phyloP scores from a whole-genome alignment of 37 sponge, comb jelly and placozoan species.

The Chondrosia reniformis region DNA sequence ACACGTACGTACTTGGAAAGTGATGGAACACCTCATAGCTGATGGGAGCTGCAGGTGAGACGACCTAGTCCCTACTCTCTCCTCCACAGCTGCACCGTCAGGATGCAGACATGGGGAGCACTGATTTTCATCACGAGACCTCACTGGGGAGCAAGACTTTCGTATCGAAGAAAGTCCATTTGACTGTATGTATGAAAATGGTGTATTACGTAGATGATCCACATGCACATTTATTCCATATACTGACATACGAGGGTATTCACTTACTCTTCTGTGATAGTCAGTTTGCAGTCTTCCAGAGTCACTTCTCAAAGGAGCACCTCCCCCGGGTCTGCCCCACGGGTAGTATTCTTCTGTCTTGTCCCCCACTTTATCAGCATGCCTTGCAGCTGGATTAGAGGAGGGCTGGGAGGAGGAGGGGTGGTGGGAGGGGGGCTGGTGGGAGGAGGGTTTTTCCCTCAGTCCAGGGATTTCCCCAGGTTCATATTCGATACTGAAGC shows the following conservation, averaged over 20 bases:
- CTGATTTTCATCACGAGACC: no score
- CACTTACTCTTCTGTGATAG: neutral
- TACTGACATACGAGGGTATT: neutral
- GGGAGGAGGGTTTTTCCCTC: neutral
- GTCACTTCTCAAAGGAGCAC: slow-evolving; percentile 32
- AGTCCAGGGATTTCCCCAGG: slow-evolving; percentile 26
- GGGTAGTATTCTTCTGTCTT: slow-evolving; percentile 43
- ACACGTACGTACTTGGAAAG: neutral
- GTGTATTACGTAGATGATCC: neutral
- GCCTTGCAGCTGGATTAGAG: neutral
- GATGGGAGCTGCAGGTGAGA: neutral
- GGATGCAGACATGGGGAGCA: no score
- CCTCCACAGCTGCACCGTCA: neutral
- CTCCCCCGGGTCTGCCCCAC: slow-evolving; percentile 46
- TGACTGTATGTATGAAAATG: no score
- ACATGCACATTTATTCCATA: neutral
- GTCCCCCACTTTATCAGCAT: neutral
- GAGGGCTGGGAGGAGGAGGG: neutral
- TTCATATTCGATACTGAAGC: no score
- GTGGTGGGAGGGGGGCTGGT: neutral
- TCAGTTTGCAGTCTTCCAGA: slow-evolving; percentile 36
- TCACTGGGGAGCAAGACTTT: no score
- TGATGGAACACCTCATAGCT: slow-evolving; percentile 19
- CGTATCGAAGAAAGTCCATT: no score
- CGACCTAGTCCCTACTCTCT: neutral